These are phyloP conservation scores for Spinus olivaceus DNA, from an alignment of 2,797 vertebrate species.

Conservation along the genomic window DNA sequence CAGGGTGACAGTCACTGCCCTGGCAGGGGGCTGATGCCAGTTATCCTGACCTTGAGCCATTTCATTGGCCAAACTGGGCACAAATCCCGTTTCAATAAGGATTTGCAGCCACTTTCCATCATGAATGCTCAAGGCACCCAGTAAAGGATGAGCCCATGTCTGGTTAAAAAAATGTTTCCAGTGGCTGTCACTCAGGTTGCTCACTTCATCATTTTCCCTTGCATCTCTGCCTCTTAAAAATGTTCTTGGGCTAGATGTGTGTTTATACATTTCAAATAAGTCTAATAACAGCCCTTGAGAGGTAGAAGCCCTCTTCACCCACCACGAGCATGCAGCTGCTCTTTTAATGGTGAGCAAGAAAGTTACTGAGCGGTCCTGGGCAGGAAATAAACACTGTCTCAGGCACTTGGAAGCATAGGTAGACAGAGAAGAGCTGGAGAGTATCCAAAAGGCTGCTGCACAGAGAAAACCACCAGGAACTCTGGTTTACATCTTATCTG, in stretches of 20 bases:
- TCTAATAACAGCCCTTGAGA: neutral
- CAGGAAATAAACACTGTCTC: neutral
- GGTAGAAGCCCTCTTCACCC: neutral
- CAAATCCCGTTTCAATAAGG: neutral
- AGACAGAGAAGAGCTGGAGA: constrained; percentile 35
- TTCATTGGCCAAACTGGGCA: neutral
- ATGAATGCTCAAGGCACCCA: neutral
- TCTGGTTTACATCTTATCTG: constrained; percentile 48
- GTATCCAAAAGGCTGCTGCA: constrained; percentile 2
- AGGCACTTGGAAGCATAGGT: neutral
- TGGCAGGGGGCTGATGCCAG: neutral
- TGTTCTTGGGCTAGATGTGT: neutral
- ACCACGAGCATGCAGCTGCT: neutral
- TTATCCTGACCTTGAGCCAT: neutral
- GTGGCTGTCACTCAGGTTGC: neutral
- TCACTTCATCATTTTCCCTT: neutral
- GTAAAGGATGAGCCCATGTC: neutral
- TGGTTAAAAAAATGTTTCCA: neutral
- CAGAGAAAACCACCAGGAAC: neutral
- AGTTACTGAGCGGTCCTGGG: neutral
- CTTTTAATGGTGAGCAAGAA: neutral
- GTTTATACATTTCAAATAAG: neutral
- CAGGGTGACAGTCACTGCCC: neutral
- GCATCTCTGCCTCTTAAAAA: neutral
- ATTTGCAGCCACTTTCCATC: neutral